Base-by-base conservation (phyloP, 2,888 invertebrate species). In the Eudasyphora cyanicolor region DNA sequence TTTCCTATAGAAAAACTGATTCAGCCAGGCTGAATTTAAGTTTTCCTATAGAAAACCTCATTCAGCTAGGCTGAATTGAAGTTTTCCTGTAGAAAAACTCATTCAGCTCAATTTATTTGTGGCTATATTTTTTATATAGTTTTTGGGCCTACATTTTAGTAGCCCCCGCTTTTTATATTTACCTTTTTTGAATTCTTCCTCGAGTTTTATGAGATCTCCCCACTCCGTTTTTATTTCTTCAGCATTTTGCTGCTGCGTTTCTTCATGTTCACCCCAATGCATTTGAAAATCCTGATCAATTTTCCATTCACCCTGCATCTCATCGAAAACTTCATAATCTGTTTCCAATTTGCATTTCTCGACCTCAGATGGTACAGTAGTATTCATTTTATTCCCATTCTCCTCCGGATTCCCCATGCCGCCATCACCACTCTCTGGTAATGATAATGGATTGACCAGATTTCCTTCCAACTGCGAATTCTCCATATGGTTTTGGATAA, bases 371-470 rank as follows among this genome's bases (percentile, higher is more conserved):
- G n/a, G n/a, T 2, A 38, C 10, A 38, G 27, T 45, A 8, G n/a
- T 27, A 57, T 57, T 27, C 2, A 27, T 12, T 3, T 57, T 51
- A 57, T 42, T 21, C 38, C 6, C 42, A 6, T 42, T 27, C 24
- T 54, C 35, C 54, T 21, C 24, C 51, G 35, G 27, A 57, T 73
- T 57, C 73, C 67, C 67, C 60, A 60, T 24, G 7, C 49, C 49
- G 7, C 4, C n/a, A 24, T 29, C 14, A 45, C 29, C n/a, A 4
- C n/a, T 60, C 27, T 27, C 60, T n/a, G n/a, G n/a, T n/a, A n/a
- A n/a, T n/a, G n/a, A n/a, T n/a, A n/a, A n/a, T n/a, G n/a, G n/a
- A n/a, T n/a, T n/a, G n/a, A n/a, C n/a, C n/a, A n/a, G n/a, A 57
- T 42, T 21, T 67, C 6, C 42, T 2, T 42, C 17, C 24, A 32